Evolutionary conservation across 2,888 invertebrate species (phyloP).

Genomic region (Ormyrus nitidulus): DNA sequence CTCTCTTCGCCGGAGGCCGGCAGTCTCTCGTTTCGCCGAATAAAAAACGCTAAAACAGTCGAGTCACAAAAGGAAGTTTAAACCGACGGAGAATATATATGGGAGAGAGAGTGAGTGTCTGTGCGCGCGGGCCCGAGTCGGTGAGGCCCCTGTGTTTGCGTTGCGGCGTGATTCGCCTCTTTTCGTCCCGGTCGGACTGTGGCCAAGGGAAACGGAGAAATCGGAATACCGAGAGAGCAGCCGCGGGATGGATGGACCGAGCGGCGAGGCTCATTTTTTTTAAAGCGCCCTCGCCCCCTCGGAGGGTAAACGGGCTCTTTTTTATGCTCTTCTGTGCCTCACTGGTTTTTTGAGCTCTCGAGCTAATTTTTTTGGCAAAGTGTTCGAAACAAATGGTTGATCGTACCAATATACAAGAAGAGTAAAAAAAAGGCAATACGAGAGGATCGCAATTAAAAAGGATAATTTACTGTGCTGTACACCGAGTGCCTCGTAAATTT

Average conservation of each 20-base stretch:
- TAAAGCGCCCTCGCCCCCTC: too few relatives aligned
- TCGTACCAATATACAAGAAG: too few relatives aligned
- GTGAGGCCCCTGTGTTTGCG: not conserved
- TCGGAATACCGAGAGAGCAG: slow-evolving; percentile 50
- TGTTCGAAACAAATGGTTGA: too few relatives aligned
- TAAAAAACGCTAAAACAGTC: slow-evolving; percentile 73
- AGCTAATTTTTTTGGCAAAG: too few relatives aligned
- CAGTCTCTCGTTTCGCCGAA: slow-evolving; percentile 62
- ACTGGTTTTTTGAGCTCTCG: too few relatives aligned
- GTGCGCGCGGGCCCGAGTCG: not conserved
- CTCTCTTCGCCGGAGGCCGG: slow-evolving; percentile 58
- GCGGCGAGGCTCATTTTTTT: too few relatives aligned
- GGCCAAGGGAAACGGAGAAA: not conserved
- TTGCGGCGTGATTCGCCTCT: not conserved
- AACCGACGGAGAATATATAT: slow-evolving; percentile 67
- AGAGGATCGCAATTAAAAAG: too few relatives aligned
- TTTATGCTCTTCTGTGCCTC: too few relatives aligned
- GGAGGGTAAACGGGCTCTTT: too few relatives aligned
- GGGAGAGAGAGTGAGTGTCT: slow-evolving; percentile 52
- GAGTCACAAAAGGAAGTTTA: slow-evolving; percentile 73
- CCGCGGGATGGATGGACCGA: slow-evolving; percentile 62
- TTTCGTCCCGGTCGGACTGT: not conserved
- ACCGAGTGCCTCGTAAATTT: too few relatives aligned
- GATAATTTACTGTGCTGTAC: too few relatives aligned
- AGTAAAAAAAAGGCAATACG: too few relatives aligned